Evolutionary conservation across 2,797 vertebrate species (phyloP), one percentile per base, ranked within the genome.

Genomic region (Dipus sagitta): DNA sequence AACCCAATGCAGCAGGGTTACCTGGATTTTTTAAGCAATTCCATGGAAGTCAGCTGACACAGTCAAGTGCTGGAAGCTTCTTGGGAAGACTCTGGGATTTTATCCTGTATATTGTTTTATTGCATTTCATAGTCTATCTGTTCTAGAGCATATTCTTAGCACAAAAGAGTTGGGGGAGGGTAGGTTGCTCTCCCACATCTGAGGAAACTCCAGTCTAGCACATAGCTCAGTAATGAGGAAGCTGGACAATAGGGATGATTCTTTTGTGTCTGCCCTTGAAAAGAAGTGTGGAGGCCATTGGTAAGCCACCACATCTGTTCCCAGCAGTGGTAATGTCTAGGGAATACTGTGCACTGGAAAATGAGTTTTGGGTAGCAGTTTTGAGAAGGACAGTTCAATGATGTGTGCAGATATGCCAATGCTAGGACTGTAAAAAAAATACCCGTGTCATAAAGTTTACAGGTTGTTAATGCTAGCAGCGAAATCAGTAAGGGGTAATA

Each of bases 111-210:
- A 26, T 38, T 78, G 21, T 4, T 18, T 92, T 30, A 6, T 67
- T 81, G 88, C 64, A 32, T 0, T 2, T 4, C 72, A 77, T 0
- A 38, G 93, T 78, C 62, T 32, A 68, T 54, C 77, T 68, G 68
- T 88, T 88, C 72, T 65, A 83, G 95, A 86, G 5, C 68, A 20
- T 20, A 17, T 0, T 82, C 47, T 90, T 92, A 79, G 92, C 78
- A 92, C 83, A 92, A 83, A 95, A 90, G 85, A 13, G n/a, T 84
- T 84, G 78, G 71, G 94, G 72, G 90, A 81, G 94, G 84, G 70
- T 15, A 54, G 95, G 89, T 47, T 88, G 24, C 76, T 92, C 79
- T 91, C 90, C 67, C 90, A 24, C 85, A 65, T 75, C 1, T 0
- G 94, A 90, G 85, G 87, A 92, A 88, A 76, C 72, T 64, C 70